phyloP scores from a whole-genome alignment of 2,888 invertebrate genomes.

The Disparrhopalites patrizii region DNA sequence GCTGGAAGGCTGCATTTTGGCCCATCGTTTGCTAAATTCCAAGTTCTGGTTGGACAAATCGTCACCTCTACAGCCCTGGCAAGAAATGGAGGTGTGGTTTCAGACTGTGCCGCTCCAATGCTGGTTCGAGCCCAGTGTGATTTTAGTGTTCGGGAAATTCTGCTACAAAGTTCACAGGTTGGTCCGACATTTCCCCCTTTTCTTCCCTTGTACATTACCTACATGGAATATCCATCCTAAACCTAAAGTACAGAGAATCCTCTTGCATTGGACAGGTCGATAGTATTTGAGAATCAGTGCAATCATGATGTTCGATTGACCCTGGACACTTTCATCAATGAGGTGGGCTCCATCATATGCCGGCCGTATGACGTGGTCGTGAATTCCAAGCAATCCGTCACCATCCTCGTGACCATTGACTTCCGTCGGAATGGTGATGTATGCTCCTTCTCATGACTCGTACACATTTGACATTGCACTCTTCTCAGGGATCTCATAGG shows the following conservation, averaged over 20 bases:
- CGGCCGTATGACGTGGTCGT: constrained; percentile 10
- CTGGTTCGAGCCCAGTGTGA: constrained; percentile 31
- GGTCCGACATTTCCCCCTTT: too few species aligned
- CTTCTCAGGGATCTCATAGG: too few species aligned
- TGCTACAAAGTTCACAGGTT: constrained; percentile 2
- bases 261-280: not conserved
- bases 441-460: not conserved
- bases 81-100: constrained; percentile 38
- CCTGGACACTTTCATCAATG: not conserved
- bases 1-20: not conserved
- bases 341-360: constrained; percentile 8
- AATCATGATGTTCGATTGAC: not conserved
- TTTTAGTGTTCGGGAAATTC: not conserved
- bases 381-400: not conserved
- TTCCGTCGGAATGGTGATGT: constrained; percentile 14
- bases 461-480: not conserved
- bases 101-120: constrained; percentile 33
- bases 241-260: not conserved
- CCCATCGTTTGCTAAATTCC: not conserved
- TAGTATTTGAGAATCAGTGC: constrained; percentile 5
- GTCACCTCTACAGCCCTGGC: constrained; percentile 27
- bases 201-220: too few species aligned
- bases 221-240: too few species aligned
- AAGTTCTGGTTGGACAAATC: constrained; percentile 17
- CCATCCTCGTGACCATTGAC: constrained; percentile 1